Evolutionary conservation across 2,888 invertebrate genomes (phyloP), one percentile per base, ranked within the genome.

Genomic region (Agonopterix arenella): DNA sequence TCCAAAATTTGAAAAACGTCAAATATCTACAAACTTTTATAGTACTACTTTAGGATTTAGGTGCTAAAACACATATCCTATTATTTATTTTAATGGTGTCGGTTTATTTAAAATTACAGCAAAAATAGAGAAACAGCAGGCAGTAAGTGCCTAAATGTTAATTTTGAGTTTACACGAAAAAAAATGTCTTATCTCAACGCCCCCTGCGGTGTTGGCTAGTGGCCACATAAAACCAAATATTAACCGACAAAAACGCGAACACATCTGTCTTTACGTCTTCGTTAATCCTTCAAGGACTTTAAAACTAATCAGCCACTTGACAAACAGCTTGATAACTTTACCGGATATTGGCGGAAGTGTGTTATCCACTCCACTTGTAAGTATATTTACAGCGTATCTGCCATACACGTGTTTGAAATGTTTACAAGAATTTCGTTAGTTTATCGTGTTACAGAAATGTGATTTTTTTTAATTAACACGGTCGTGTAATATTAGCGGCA

Each of bases 391-490:
- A 37, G 51, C 63, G 57, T 73, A 74, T 80, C 77, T 77, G 72
- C 61, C 61, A 56, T 76, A 81, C 84, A 84, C 76, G 79, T 84
- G 84, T 82, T 72, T 64, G 63, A 61, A 67, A 57, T 80, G 81
- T 81, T 80, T 78, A 80, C 80, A 76, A 66, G 66, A 62, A 58
- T 71, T 69, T 66, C 65, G 63, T 66, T 62, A 56, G 63, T 66
- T 77, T 76, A 81, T 73, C 75, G 70, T 69, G 64, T 68, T 57
- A 58, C 59, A 68, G 68, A 67, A 61, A 61, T 61, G 52, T 41
- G 40, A 10, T 60, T 70, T 73, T 73, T 70, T 66, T 64, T 41
- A 67, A 68, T 65, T 62, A 65, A 64, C 60, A 51, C 51, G 54
- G 50, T 50, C 55, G 53, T 64, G 55, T 57, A 53, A 51, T 50